Conservation (phyloP, 2,113 vertebrate species). For the Tragelaphus scriptus region DNA sequence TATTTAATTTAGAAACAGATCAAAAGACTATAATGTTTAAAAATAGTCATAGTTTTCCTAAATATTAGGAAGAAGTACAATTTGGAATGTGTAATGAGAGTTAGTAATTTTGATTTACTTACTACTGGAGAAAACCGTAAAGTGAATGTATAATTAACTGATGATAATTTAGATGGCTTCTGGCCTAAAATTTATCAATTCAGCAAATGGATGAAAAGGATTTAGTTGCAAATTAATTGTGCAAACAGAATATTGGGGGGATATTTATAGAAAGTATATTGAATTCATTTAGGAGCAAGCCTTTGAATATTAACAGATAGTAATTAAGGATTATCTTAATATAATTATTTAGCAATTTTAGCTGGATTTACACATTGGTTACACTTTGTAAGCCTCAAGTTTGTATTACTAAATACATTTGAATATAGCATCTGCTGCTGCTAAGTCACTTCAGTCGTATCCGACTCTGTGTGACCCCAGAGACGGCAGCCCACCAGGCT, state of each 20-base stretch:
- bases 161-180: not conserved
- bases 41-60: not conserved
- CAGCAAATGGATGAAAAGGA: not conserved
- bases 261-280: not conserved
- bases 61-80: not conserved
- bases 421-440: not conserved
- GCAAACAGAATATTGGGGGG: not conserved
- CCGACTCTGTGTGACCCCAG: too few relatives aligned
- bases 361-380: not conserved
- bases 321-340: not conserved
- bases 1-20: not conserved
- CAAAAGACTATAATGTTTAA: not conserved
- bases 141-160: not conserved
- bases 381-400: not conserved
- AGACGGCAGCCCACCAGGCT: too few relatives aligned
- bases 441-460: too few relatives aligned
- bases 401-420: not conserved
- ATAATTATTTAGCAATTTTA: not conserved
- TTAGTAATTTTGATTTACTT: slow-evolving; percentile 17
- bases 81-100: not conserved
- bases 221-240: slow-evolving; percentile 9
- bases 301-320: not conserved
- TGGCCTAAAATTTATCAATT: not conserved
- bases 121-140: not conserved
- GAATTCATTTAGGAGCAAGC: not conserved